phyloP scores from a whole-genome alignment of 2,888 invertebrate species.

The Himalopsyche japonica region DNA sequence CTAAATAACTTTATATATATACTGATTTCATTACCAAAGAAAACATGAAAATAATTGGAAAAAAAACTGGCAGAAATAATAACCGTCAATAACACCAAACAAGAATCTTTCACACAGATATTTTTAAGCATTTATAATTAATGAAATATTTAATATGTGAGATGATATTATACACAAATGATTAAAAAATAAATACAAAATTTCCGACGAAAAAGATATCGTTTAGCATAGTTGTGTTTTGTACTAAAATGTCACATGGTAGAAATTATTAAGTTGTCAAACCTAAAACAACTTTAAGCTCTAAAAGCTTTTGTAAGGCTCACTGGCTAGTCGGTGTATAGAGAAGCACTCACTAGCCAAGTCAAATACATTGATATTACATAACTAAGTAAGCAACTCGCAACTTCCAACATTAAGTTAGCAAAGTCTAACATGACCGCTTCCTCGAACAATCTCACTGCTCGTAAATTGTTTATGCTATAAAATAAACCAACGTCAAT shows the following conservation, averaged over 20 bases:
- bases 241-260: not conserved
- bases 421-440: not conserved
- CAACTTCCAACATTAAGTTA: not conserved
- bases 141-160: no score
- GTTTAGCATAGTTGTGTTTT: no score
- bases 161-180: no score
- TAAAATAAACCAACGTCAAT: not conserved
- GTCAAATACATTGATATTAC: not conserved
- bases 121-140: no score
- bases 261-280: not conserved
- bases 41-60: no score
- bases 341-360: not conserved
- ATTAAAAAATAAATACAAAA: no score
- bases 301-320: not conserved
- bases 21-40: no score
- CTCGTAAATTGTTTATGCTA: not conserved
- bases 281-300: not conserved
- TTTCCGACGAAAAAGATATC: no score
- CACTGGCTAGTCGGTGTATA: not conserved
- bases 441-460: not conserved
- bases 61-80: no score
- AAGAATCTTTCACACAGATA: no score
- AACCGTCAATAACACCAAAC: no score
- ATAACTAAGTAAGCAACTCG: not conserved
- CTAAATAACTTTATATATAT: no score